Evolutionary conservation across 92 coral and sea anemone species (phyloP).

Genomic region (Phenganax subtilis): DNA sequence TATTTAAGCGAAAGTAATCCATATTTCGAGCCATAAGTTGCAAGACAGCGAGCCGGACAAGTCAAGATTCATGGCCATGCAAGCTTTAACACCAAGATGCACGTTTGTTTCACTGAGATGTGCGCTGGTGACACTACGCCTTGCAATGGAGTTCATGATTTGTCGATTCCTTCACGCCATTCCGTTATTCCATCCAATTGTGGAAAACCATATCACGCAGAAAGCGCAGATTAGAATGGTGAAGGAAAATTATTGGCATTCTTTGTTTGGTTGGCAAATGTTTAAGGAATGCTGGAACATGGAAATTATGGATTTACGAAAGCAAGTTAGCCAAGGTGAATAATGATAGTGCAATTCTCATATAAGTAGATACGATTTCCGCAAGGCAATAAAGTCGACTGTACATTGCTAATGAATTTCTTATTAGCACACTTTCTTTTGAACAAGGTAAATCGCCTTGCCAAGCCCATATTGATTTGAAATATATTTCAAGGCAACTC

Average conservation of each 20-base stretch:
- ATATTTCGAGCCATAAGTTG: neutral
- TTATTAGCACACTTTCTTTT: no score
- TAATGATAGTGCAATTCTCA: no score
- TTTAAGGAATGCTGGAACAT: constrained; percentile 50
- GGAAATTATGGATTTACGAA: constrained; percentile 54
- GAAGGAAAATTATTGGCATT: constrained; percentile 63
- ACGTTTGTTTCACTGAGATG: constrained; percentile 8
- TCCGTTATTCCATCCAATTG: constrained; percentile 25
- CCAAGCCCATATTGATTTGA: no score
- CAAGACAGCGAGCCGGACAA: neutral
- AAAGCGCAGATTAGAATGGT: constrained; percentile 28
- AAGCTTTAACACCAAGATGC: neutral
- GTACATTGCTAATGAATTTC: no score
- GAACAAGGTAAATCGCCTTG: no score
- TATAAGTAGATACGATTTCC: no score
- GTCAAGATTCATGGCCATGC: neutral
- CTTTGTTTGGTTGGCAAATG: constrained; percentile 72
- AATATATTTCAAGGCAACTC: no score
- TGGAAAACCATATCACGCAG: constrained; percentile 22
- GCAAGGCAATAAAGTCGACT: no score
- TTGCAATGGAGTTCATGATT: constrained; percentile 11
- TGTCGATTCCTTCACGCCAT: constrained; percentile 26
- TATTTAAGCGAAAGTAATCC: neutral
- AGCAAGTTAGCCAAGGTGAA: constrained; percentile 43
- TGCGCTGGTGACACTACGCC: constrained; percentile 7